A percentile compares a stretch with the other conserved stretches of the same genome.
These are phyloP conservation scores for Apeltes quadracus DNA, from an alignment of 2,113 vertebrate genomes.

Conservation along the genomic window DNA sequence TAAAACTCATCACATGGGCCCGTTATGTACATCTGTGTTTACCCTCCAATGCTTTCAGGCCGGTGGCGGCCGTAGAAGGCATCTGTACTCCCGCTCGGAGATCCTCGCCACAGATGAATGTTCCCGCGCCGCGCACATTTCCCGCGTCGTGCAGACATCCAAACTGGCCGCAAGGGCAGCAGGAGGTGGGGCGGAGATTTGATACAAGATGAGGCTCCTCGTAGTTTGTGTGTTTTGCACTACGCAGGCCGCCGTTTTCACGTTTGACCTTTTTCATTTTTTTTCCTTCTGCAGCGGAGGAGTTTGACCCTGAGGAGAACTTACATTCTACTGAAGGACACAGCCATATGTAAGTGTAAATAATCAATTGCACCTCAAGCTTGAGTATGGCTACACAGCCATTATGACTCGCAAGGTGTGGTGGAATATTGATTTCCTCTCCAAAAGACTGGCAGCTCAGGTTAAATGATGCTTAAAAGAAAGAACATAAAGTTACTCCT, in stretches of 20 bases:
- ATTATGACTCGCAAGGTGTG: not conserved
- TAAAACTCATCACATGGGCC: slow-evolving; percentile 12
- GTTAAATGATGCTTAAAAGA: slow-evolving; percentile 34
- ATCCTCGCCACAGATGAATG: slow-evolving; percentile 81
- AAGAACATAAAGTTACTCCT: slow-evolving; percentile 3
- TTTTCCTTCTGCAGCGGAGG: slow-evolving; percentile 74
- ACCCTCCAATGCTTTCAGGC: slow-evolving; percentile 47
- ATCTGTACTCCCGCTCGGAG: slow-evolving; percentile 82
- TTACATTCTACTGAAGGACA: slow-evolving; percentile 76
- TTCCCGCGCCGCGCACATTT: slow-evolving; percentile 65
- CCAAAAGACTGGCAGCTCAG: slow-evolving; percentile 1
- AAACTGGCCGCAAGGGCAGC: slow-evolving; percentile 69
- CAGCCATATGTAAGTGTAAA: slow-evolving; percentile 78
- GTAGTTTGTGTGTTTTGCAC: slow-evolving; percentile 14
- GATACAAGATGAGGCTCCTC: slow-evolving; percentile 39
- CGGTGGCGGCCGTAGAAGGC: slow-evolving; percentile 56
- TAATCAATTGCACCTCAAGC: not conserved
- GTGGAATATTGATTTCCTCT: slow-evolving; percentile 4
- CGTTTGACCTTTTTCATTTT: not conserved
- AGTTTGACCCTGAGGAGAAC: slow-evolving; percentile 81
- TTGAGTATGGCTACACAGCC: not conserved
- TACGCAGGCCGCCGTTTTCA: not conserved
- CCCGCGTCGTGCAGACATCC: slow-evolving; percentile 75
- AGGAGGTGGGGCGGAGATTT: slow-evolving; percentile 80
- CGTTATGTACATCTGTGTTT: slow-evolving; percentile 17